Base-by-base conservation (phyloP, 1,140 invertebrate species). In the Bombus impatiens region DNA sequence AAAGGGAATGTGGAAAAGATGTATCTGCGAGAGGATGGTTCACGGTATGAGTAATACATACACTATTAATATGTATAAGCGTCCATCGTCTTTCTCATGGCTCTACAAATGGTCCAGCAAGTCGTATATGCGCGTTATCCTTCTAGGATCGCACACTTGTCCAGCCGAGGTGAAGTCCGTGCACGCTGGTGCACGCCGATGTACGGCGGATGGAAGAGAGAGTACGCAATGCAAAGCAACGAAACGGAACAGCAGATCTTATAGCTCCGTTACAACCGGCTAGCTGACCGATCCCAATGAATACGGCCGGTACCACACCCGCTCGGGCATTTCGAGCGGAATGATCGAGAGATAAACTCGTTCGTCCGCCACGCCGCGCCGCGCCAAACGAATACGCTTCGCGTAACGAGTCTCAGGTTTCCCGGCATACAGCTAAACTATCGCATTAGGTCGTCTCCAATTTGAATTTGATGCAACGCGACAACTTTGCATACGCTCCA, bases 161-260 rank as follows among this genome's bases (percentile, higher is more conserved):
- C 75, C 89, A 70, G 40, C 25, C 75, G 78, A 62, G 57, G 76
- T 42, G 81, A 78, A 82, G 65, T 25, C 80, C 40, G 68, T 84
- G 82, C 44, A 53, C 25, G 42, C 40, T 15, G 47, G 47, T 53
- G 47, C 47, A 53, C 47, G 47, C 47, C 47, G 47, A 53, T 53
- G 18, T 53, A 53, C 18, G 47, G 47, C 18, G 47, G 47, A 22
- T 53, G 18, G 47, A 53, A 44, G 76, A 70, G 25, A 88, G 77
- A 72, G 82, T 89, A 78, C 88, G 86, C 89, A 78, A 90, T 90
- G 88, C 88, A 88, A 90, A 84, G 89, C 88, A 90, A 90, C 89
- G 88, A 90, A 90, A 90, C 89, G 89, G 89, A 90, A 90, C 89
- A 88, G 89, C 86, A 90, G 89, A 90, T 90, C 88, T 90, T 90